These are phyloP conservation scores for Dynastes hyllus DNA, from an alignment of 2,888 invertebrate genomes.

Conservation along the genomic window DNA sequence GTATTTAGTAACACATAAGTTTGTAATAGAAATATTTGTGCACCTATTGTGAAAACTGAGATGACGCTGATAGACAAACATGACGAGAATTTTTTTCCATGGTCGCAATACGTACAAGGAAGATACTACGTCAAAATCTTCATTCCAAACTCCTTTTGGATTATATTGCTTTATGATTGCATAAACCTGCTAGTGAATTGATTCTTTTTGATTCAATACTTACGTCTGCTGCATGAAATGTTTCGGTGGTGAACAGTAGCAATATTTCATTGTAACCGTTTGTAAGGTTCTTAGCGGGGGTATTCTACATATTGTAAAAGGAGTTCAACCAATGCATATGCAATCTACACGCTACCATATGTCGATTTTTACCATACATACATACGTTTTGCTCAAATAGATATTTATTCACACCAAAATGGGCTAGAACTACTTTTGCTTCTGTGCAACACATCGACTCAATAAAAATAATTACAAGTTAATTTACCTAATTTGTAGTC, in stretches of 20 bases:
- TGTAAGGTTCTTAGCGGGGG: neutral
- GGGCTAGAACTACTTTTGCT: conserved; percentile 23
- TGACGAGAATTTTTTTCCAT: too few relatives aligned
- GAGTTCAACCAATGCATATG: neutral
- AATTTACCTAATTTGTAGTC: conserved; percentile 41
- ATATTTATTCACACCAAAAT: conserved; percentile 23
- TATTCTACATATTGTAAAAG: neutral
- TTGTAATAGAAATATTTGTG: too few relatives aligned
- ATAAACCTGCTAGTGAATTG: too few relatives aligned
- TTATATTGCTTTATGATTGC: too few relatives aligned
- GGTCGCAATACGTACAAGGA: too few relatives aligned
- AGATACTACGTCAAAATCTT: too few relatives aligned
- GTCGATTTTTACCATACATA: conserved; percentile 3
- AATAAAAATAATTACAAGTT: conserved; percentile 37
- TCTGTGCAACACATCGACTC: neutral
- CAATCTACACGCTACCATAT: conserved; percentile 3
- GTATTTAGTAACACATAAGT: too few relatives aligned
- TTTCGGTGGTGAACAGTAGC: neutral
- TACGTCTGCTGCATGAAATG: too few relatives aligned
- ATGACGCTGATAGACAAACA: too few relatives aligned
- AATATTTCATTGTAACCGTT: neutral
- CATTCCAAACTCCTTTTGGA: too few relatives aligned
- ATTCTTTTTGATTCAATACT: too few relatives aligned
- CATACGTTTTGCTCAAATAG: neutral
- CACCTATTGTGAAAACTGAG: too few relatives aligned